phyloP scores from a whole-genome alignment of 2,888 invertebrate genomes.

The Pedicia rivosa region DNA sequence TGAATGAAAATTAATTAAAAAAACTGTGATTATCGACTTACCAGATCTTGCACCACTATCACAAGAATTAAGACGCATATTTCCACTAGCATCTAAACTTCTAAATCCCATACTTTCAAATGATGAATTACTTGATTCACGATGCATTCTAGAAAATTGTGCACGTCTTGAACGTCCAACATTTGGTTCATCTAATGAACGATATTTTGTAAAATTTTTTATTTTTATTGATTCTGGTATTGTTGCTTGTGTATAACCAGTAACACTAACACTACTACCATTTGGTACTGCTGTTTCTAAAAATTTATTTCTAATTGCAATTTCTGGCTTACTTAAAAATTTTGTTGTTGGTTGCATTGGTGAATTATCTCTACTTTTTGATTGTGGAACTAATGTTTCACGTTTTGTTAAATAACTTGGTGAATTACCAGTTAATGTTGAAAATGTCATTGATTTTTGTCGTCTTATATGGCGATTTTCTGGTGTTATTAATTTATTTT shows the following conservation, averaged over 20 bases:
- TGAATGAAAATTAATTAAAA: neutral
- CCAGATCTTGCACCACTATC: constrained; percentile 32
- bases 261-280: neutral
- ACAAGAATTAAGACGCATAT: constrained; percentile 32
- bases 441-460: constrained; percentile 24
- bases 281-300: constrained; percentile 30
- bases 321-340: constrained; percentile 18
- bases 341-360: constrained; percentile 18
- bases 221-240: constrained; percentile 25
- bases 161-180: constrained; percentile 34
- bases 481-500: constrained; percentile 9
- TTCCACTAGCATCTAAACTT: constrained; percentile 40
- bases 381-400: constrained; percentile 17
- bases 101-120: constrained; percentile 43
- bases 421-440: constrained; percentile 28
- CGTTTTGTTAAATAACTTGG: constrained; percentile 29
- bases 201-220: constrained; percentile 4
- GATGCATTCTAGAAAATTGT: constrained; percentile 33
- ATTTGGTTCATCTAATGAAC: constrained; percentile 7
- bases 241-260: constrained; percentile 16
- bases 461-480: constrained; percentile 8
- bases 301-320: constrained; percentile 13
- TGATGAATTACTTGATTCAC: constrained; percentile 34
- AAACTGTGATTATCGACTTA: constrained; percentile 14
- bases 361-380: constrained; percentile 26